These are phyloP conservation scores for Drosophila arizonae DNA, from an alignment of 1,140 invertebrate genomes.

Conservation along the genomic window DNA sequence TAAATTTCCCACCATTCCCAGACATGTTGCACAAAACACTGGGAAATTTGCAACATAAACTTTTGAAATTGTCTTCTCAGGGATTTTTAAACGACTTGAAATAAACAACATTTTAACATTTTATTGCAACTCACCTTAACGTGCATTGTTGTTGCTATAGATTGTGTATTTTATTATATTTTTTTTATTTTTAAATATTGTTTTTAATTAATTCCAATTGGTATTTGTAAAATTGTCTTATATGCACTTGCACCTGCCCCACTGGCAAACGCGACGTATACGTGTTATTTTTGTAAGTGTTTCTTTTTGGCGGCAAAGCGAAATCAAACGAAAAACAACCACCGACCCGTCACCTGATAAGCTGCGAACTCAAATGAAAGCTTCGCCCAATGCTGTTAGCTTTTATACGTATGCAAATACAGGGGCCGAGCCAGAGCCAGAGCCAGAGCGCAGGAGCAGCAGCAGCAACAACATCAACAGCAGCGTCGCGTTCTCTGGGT, in stretches of 20 bases:
- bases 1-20: conserved; percentile 5
- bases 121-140: conserved; percentile 24
- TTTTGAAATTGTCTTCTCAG: conserved; percentile 1
- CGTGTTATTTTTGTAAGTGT: conserved; percentile 46
- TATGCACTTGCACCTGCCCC: conserved; percentile 32
- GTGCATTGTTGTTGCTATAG: conserved; percentile 46
- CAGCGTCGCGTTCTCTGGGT: conserved; percentile 31
- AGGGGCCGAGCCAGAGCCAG: conserved; percentile 12
- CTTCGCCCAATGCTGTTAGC: conserved; percentile 52
- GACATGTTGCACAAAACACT: conserved; percentile 3
- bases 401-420: conserved; percentile 68
- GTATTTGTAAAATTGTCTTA: background rate
- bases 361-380: conserved; percentile 59
- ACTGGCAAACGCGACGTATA: conserved; percentile 62
- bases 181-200: background rate
- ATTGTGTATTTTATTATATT: background rate
- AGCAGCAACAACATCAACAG: conserved; percentile 13
- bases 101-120: background rate
- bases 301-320: conserved; percentile 34
- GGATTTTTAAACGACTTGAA: background rate
- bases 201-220: conserved; percentile 16
- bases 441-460: conserved; percentile 33
- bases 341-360: conserved; percentile 67
- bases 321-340: conserved; percentile 33
- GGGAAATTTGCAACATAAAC: conserved; percentile 8